phyloP scores from a whole-genome alignment of 1,140 invertebrate species.

The Drosophila lacteicornis region DNA sequence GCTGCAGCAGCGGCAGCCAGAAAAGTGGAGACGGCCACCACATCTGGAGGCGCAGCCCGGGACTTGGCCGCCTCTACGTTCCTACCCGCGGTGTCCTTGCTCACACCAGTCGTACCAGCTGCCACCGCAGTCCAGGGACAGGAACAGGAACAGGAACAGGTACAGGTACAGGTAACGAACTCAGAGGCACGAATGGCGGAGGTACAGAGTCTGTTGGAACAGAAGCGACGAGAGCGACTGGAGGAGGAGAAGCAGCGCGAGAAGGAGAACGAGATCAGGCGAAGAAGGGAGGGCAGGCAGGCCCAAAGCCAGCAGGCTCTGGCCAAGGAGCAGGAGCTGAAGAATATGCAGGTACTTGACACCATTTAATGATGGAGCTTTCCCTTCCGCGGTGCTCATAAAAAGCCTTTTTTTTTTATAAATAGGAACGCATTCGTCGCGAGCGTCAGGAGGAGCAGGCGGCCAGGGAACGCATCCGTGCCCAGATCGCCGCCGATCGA shows the following conservation, averaged over 20 bases:
- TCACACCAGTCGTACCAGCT: constrained; percentile 3
- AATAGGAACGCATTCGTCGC: constrained; percentile 69
- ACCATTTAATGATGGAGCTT: too few relatives aligned
- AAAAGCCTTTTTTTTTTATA: neutral
- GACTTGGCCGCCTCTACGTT: constrained; percentile 4
- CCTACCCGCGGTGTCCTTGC: constrained; percentile 12
- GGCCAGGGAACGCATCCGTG: constrained; percentile 88
- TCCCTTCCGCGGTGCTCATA: neutral
- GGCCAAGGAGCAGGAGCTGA: constrained; percentile 91
- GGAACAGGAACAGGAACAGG: neutral
- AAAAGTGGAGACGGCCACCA: neutral
- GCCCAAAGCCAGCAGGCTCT: constrained; percentile 89
- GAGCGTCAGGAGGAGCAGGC: constrained; percentile 88
- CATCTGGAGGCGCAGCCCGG: neutral
- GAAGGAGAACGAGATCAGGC: constrained; percentile 88
- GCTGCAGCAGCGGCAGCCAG: constrained; percentile 8
- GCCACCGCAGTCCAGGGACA: neutral
- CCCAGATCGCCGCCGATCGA: constrained; percentile 90
- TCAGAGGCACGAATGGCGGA: constrained; percentile 15
- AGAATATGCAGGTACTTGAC: constrained; percentile 87
- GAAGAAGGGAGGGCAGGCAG: constrained; percentile 89
- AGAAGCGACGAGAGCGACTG: constrained; percentile 35
- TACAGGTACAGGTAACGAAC: neutral
- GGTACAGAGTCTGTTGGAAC: constrained; percentile 27
- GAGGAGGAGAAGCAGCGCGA: constrained; percentile 45